Percentiles rank a stretch among this genome's conserved stretches.
These are phyloP conservation scores for Phalacrocorax brasilianus DNA, from an alignment of 2,113 vertebrate species.

Conservation along the genomic window DNA sequence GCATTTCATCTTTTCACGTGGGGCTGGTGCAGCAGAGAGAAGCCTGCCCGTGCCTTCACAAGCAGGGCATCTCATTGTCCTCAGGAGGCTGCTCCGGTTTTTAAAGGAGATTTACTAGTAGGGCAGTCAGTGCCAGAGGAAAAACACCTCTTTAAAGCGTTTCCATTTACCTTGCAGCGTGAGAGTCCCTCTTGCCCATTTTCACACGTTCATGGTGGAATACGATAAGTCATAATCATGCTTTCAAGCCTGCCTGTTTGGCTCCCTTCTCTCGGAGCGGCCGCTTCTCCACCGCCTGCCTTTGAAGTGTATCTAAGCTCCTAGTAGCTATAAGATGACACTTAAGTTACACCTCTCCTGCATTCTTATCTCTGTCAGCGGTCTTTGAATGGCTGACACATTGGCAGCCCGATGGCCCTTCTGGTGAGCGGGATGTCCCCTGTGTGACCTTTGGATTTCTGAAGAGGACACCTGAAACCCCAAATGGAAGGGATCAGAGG, in stretches of 20 bases:
- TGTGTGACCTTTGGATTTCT: slow-evolving; percentile 68
- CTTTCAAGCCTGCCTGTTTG: not conserved
- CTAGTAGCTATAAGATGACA: slow-evolving; percentile 50
- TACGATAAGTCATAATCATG: not conserved
- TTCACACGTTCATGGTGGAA: not conserved
- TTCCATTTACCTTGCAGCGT: not conserved
- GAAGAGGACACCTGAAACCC: slow-evolving; percentile 70
- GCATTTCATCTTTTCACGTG: fast-evolving
- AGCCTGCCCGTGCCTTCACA: not conserved
- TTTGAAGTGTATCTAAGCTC: slow-evolving; percentile 72
- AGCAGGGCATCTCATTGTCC: fast-evolving
- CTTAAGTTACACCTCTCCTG: slow-evolving; percentile 55
- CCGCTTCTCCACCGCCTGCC: not conserved
- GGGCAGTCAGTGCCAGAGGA: not conserved
- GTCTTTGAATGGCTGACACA: slow-evolving; percentile 69
- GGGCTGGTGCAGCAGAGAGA: not conserved
- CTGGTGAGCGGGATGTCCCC: slow-evolving; percentile 56
- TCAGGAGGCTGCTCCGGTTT: not conserved
- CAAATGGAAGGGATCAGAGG: slow-evolving; percentile 60
- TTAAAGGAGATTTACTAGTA: not conserved
- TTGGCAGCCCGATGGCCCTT: slow-evolving; percentile 49
- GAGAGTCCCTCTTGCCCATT: not conserved
- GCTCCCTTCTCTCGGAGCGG: not conserved
- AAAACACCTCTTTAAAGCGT: not conserved
- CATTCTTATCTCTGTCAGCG: slow-evolving; percentile 69